phyloP scores from a whole-genome alignment of 2,888 invertebrate species.

The Heteropelma amictum region DNA sequence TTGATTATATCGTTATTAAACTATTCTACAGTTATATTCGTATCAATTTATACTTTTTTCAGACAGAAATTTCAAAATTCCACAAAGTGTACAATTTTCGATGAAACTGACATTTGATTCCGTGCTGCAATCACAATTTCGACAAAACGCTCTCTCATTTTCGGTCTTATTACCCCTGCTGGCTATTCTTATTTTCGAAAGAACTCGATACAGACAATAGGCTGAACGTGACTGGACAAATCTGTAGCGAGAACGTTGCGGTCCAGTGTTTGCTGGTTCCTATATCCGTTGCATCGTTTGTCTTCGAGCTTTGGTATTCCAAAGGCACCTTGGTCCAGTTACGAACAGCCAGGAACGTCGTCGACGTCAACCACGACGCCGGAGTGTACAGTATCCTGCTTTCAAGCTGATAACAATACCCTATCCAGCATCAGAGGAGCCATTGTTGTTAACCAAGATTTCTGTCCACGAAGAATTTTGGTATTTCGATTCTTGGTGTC shows the following conservation, averaged over 20 bases:
- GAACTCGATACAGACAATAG: neutral
- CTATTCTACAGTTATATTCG: no score
- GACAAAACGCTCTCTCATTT: neutral
- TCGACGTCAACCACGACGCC: neutral
- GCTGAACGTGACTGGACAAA: conserved; percentile 24
- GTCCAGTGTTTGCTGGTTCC: neutral
- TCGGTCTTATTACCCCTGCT: neutral
- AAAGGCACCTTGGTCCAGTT: neutral
- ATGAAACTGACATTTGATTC: no score
- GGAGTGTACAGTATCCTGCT: neutral
- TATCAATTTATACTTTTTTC: no score
- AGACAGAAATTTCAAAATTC: no score
- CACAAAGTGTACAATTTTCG: no score
- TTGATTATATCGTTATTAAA: no score
- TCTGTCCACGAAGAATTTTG: conserved; percentile 11
- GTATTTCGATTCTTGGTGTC: conserved; percentile 24
- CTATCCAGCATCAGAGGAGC: neutral
- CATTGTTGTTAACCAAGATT: conserved; percentile 35
- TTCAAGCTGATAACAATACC: conserved; percentile 5
- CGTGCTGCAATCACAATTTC: no score
- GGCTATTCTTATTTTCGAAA: neutral
- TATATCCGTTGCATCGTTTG: conserved; percentile 34
- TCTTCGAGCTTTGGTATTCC: conserved; percentile 38
- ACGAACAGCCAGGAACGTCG: conserved; percentile 3
- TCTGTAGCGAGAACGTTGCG: conserved; percentile 26